Percentiles rank a stretch among this genome's conserved stretches.
phyloP scores from a whole-genome alignment of 2,113 vertebrate genomes.

The Spea multiplicata region DNA sequence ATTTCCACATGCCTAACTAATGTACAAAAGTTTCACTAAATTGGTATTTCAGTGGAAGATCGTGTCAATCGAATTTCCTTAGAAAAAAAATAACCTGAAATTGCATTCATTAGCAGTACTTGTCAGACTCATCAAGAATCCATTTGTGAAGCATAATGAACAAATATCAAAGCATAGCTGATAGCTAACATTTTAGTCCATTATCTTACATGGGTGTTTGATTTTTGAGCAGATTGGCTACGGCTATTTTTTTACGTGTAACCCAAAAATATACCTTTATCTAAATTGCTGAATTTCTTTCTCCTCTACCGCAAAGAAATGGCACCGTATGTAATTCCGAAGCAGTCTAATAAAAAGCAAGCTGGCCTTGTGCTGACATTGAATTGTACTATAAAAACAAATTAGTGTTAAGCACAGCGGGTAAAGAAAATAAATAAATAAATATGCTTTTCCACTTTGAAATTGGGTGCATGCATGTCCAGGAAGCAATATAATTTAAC shows the following conservation, averaged over 20 bases:
- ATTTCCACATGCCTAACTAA: constrained; percentile 7
- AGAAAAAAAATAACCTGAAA: constrained; percentile 28
- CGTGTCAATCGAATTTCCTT: constrained; percentile 20
- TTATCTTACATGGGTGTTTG: constrained; percentile 26
- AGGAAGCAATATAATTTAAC: background rate
- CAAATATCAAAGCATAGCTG: constrained; percentile 41
- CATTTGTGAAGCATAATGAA: constrained; percentile 44
- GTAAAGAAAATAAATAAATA: background rate
- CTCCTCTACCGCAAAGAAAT: background rate
- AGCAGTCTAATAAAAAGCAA: background rate
- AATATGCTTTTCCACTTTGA: too few species aligned
- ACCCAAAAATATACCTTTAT: constrained; percentile 21
- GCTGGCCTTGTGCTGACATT: constrained; percentile 6
- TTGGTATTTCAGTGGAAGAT: constrained; percentile 19
- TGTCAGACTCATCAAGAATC: constrained; percentile 44
- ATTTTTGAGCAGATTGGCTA: constrained; percentile 11
- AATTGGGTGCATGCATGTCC: background rate
- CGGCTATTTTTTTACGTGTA: background rate
- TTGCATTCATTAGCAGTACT: constrained; percentile 39
- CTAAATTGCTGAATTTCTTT: constrained; percentile 6
- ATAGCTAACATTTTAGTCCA: constrained; percentile 45
- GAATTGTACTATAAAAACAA: background rate
- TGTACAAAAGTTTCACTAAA: constrained; percentile 16
- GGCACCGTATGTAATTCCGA: background rate
- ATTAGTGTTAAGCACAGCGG: background rate